Evolutionary conservation across 2,797 vertebrate genomes (phyloP), one percentile per base, ranked within the genome.

Genomic region (Enteromius anoplus): DNA sequence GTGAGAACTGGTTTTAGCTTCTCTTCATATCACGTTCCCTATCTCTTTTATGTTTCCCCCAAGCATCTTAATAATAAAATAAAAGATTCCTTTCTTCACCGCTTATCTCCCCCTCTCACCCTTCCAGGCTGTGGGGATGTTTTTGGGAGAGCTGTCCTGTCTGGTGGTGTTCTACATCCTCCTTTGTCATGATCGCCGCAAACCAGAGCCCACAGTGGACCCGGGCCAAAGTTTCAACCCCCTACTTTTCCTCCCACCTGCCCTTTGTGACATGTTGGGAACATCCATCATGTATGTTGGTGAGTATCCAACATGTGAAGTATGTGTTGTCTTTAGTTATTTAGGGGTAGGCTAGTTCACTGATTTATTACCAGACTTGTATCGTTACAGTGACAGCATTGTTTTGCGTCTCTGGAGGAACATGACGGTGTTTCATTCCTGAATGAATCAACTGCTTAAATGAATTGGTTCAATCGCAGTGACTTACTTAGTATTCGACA

Each of bases 261-360:
- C 97, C 7, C 92, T 98, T 84, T 99, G 98, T 8, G 97, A 98
- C 92, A 98, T 98, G 97, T 90, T 88, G 0, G 97, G 94, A 71
- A 99, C 97, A 65, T 97, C 95, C 91, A 93, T 98, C 93, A 98
- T 98, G 97, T 99, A 99, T 90, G 94, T 98, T 49, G 97, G 97
- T 98, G 89, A 89, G 95, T 92, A 17, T 55, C 21, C 3, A 26
- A 72, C 45, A 21, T 66, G 64, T 40, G 65, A n/a, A 40, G 26
- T 32, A 40, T 11, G n/a, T 40, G 5, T 58, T 2, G 42, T 65
- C 40, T 42, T 78, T 32, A 64, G 60, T 64, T 29, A 14, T 32
- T 64, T 7, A 64, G 17, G 26, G 6, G 26, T 8, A 64, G 60
- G 26, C 26, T 26, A 26, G 26, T 64, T 64, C 60, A 15, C 60